Percentiles rank a stretch among this genome's conserved stretches.
phyloP scores from a whole-genome alignment of 2,113 vertebrate species.

The Eonycteris spelaea region DNA sequence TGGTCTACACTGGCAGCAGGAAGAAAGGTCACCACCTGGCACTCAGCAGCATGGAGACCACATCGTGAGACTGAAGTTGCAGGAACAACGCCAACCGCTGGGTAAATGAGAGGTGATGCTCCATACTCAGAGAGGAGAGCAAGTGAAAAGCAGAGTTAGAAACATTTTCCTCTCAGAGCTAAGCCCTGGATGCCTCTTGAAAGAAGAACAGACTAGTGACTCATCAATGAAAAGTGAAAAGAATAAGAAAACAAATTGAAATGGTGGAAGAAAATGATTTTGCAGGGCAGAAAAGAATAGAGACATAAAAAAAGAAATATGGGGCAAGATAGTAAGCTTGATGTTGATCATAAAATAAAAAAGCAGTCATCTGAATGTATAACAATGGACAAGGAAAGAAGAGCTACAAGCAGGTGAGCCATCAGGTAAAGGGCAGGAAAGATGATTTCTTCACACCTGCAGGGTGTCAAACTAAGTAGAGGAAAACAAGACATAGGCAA shows the following conservation, averaged over 20 bases:
- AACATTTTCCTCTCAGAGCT: not conserved
- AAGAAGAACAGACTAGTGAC: not conserved
- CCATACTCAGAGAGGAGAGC: not conserved
- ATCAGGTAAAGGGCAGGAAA: not conserved
- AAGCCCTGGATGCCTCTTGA: not conserved
- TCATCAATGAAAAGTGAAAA: not conserved
- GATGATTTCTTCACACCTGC: not conserved
- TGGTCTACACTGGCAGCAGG: not conserved
- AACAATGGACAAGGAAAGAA: not conserved
- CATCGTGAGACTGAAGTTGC: fast-evolving
- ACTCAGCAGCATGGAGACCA: not conserved
- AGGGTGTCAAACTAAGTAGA: not conserved
- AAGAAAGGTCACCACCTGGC: not conserved
- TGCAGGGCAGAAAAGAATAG: not conserved
- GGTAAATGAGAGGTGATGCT: too few relatives aligned
- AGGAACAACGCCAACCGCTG: not conserved
- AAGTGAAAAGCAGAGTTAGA: not conserved
- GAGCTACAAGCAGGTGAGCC: not conserved
- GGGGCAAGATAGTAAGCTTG: not conserved
- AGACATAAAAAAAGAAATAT: not conserved
- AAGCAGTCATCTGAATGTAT: not conserved
- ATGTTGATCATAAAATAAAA: not conserved
- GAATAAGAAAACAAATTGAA: not conserved
- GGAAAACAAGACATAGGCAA: not conserved
- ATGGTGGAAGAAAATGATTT: not conserved